Conservation (phyloP, 2,888 invertebrate species). For the Calameuta idolon region DNA sequence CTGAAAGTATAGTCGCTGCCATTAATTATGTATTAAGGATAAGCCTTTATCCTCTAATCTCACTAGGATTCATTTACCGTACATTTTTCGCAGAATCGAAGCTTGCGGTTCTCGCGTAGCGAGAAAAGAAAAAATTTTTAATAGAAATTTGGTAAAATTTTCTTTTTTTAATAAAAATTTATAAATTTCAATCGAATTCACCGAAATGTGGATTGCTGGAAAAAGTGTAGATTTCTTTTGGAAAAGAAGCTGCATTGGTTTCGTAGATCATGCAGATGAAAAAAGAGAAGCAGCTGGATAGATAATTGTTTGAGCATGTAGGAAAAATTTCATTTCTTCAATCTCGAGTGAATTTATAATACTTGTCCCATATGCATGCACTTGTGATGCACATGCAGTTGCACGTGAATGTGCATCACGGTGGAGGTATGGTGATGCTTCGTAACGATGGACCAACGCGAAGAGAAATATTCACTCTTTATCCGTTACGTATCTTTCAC, state of each 20-base stretch:
- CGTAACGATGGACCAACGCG: constrained; percentile 20
- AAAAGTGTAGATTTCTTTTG: too few relatives aligned
- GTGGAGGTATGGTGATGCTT: not conserved
- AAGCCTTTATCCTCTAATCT: not conserved
- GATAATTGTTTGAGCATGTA: not conserved
- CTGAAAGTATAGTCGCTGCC: not conserved
- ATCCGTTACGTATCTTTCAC: not conserved
- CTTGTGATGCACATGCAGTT: not conserved
- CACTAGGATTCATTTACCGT: not conserved
- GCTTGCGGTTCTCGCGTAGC: not conserved
- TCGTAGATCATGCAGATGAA: not conserved
- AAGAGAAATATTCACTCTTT: constrained; percentile 8
- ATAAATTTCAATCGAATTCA: not conserved
- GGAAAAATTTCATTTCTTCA: not conserved
- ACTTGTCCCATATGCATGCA: not conserved
- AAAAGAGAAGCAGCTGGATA: not conserved
- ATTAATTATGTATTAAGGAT: not conserved
- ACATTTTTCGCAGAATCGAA: not conserved
- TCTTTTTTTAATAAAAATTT: not conserved
- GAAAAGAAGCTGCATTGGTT: not conserved
- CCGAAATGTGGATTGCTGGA: not conserved
- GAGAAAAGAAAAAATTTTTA: not conserved
- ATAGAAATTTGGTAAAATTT: not conserved
- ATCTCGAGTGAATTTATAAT: not conserved
- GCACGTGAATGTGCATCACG: constrained; percentile 15